Percentiles rank a stretch among this genome's conserved stretches.
phyloP scores from a whole-genome alignment of 2,888 invertebrate genomes.

The Zele albiditarsus region DNA sequence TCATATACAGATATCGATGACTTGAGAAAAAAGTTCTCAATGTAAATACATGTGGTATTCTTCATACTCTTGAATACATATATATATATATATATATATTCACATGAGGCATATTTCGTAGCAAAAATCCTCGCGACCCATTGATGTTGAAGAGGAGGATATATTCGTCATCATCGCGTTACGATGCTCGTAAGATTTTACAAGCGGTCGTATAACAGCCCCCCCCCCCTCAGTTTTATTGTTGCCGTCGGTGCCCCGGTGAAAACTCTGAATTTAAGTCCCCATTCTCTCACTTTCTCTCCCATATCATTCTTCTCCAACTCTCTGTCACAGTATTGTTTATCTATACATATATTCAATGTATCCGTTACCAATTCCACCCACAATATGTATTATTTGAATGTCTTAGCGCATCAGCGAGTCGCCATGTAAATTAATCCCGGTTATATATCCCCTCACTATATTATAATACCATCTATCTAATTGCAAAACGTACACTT shows the following conservation, averaged over 20 bases:
- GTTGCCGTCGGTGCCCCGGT: constrained; percentile 50
- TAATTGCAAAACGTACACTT: no score
- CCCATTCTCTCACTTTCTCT: constrained; percentile 43
- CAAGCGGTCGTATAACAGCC: constrained; percentile 61
- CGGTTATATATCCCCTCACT: not conserved
- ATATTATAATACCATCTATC: constrained; percentile 4
- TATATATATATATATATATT: not conserved
- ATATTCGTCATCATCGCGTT: constrained; percentile 65
- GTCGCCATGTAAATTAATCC: constrained; percentile 48
- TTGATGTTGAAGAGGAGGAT: constrained; percentile 48
- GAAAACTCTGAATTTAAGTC: constrained; percentile 42
- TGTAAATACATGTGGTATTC: not conserved
- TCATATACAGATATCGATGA: not conserved
- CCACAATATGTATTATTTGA: not conserved
- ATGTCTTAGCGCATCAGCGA: constrained; percentile 40
- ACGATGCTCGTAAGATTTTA: constrained; percentile 68
- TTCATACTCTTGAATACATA: not conserved
- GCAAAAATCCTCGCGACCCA: not conserved
- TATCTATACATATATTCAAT: not conserved
- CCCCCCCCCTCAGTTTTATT: constrained; percentile 59
- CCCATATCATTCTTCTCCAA: not conserved
- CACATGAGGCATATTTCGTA: not conserved
- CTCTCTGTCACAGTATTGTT: not conserved
- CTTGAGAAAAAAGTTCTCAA: not conserved
- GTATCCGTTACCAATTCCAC: not conserved